Evolutionary conservation across 2,888 invertebrate species (phyloP).

Genomic region (Megamerina dolium): DNA sequence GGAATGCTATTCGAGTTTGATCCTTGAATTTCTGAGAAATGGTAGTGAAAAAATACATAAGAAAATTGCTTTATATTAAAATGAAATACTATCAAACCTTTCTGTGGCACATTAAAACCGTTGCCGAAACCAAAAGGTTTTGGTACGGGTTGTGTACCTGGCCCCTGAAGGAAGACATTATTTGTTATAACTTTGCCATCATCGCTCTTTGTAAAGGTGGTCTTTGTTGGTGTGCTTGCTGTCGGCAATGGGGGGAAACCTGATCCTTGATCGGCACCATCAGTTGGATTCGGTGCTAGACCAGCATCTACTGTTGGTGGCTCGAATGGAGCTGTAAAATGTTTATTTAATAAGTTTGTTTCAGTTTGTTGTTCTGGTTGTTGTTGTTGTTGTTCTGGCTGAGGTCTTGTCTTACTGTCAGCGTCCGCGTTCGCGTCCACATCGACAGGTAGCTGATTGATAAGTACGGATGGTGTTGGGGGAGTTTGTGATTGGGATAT

Average conservation of each 20-base stretch:
- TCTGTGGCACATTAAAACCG: conserved; percentile 20
- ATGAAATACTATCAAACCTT: conserved; percentile 20
- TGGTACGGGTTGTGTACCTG: conserved; percentile 14
- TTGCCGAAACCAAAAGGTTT: conserved; percentile 28
- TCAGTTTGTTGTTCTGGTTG: conserved; percentile 7
- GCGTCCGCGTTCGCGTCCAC: neutral
- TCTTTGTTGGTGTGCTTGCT: conserved; percentile 23
- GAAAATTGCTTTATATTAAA: too few relatives aligned
- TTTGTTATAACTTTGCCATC: conserved; percentile 45
- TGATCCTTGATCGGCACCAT: conserved; percentile 20
- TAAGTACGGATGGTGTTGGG: conserved; percentile 39
- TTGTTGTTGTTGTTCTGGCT: conserved; percentile 9
- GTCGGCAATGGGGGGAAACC: conserved; percentile 26
- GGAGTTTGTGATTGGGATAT: conserved; percentile 32
- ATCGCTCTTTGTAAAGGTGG: conserved; percentile 43
- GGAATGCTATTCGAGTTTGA: neutral
- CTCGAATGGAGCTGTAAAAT: conserved; percentile 43
- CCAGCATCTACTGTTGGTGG: conserved; percentile 9
- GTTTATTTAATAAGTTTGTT: conserved; percentile 20
- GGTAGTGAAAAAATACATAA: too few relatives aligned
- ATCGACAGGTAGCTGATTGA: conserved; percentile 12
- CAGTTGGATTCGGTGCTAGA: neutral
- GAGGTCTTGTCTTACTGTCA: conserved; percentile 1
- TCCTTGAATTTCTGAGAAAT: too few relatives aligned
- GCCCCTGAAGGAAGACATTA: conserved; percentile 20